Base-by-base conservation (phyloP, 2,888 invertebrate species). In the Willowsia nigromaculata region DNA sequence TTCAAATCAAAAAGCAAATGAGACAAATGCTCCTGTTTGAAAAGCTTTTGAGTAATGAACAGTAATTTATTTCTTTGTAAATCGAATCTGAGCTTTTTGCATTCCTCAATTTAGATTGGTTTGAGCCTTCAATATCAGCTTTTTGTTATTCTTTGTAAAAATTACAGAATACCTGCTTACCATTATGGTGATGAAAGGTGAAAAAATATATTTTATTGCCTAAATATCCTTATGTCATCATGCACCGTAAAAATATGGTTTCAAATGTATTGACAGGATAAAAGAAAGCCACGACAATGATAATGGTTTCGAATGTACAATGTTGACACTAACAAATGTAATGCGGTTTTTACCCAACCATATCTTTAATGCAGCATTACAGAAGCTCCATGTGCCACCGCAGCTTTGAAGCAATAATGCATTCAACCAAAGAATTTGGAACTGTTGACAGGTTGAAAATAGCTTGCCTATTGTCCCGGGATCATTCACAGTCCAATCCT, bases 391-490 rank as follows among this genome's bases (percentile, higher is more conserved):
- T 53, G 3, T 11, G 25, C 27, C 56, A 5, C 56, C 18, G 11
- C 4, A 15, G 13, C 62, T 62, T 22, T 22, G 25, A 3, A 9
- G n/a, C 33, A 65, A 15, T 13, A 62, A 62, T 37, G 68, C 68
- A 68, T 40, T 37, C 37, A 37, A 68, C 40, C 33, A 13, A 22
- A 53, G 25, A 25, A 71, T 22, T 22, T 65, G 43, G 33, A 68
- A 68, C 18, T 84, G 85, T 85, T 76, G 85, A 85, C 85, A 83
- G 33, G 65, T 68, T 9, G 65, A 68, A 83, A 80, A 80, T 40
- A 62, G 81, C 76, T 53, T 30, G 59, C 59, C 59, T 81, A 59
- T 43, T 62, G 40, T 62, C 56, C 59, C 30, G 37, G 40, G 56
- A 81, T 50, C 50, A 53, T 33, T 59, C 27, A 30, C 81, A 25